phyloP scores from a whole-genome alignment of 2,888 invertebrate genomes.

The Pachycephus smyrnensis region DNA sequence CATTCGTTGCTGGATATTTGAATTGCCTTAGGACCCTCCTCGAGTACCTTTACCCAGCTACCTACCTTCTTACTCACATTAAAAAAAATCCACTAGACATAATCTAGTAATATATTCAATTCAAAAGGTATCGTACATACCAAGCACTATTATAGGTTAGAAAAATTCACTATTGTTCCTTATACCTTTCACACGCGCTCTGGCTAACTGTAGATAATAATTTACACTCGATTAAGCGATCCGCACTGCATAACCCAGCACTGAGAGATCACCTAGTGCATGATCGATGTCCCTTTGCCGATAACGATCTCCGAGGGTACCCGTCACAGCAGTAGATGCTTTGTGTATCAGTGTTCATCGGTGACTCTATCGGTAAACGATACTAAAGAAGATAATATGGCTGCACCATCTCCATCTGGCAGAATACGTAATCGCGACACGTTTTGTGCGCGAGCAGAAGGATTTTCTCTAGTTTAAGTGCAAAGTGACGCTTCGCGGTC shows the following conservation, averaged over 20 bases:
- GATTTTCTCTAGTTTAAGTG: slow-evolving; percentile 50
- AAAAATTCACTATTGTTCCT: not conserved
- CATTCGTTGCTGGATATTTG: not conserved
- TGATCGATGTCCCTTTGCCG: slow-evolving; percentile 5
- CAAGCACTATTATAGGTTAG: not conserved
- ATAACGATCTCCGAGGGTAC: not conserved
- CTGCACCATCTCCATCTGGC: not conserved
- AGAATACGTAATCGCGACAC: not conserved
- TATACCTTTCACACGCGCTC: not conserved
- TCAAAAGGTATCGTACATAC: not conserved
- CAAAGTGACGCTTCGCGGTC: slow-evolving; percentile 60
- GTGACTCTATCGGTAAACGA: not conserved
- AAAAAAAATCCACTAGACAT: not conserved
- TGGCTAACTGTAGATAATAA: slow-evolving; percentile 23
- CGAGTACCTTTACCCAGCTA: not conserved
- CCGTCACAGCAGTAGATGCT: not conserved
- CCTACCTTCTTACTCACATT: not conserved
- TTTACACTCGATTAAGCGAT: slow-evolving; percentile 40
- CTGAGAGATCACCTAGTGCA: not conserved
- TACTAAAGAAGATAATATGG: not conserved
- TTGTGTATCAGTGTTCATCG: not conserved
- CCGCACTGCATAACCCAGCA: not conserved
- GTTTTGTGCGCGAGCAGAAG: not conserved
- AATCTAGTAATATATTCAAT: not conserved
- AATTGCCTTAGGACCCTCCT: not conserved